Base-by-base conservation (phyloP, 2,888 invertebrate species). In the Aelia acuminata region DNA sequence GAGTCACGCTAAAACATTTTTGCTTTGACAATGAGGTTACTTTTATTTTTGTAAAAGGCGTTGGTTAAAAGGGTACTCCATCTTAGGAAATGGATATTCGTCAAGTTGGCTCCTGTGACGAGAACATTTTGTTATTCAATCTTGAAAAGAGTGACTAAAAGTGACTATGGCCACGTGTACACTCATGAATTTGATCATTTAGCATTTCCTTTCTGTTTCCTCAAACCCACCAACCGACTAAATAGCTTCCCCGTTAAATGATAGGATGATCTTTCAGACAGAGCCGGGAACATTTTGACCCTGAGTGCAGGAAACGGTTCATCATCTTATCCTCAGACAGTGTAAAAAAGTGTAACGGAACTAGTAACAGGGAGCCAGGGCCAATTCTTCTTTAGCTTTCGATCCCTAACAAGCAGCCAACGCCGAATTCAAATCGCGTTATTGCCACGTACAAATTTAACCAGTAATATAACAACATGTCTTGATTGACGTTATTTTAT, bases 261-360 rank as follows among this genome's bases (percentile, higher is more conserved):
- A 31, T 63, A 63, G 63, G 7, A 63, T 63, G 63, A 63, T 63
- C 31, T 31, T 31, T 63, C 43, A 80, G 80, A n/a, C 43, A 43
- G 80, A n/a, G 43, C 39, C 43, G 80, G 10, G 39, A 80, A 80
- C 80, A 80, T 43, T 80, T n/a, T 80, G 80, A 43, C 43, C 43
- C 80, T 39, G 39, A 80, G 39, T n/a, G 80, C 43, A 20, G 85
- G 85, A 85, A 85, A 85, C 49, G 0, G 53, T 35, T 53, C 50
- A 85, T 85, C 85, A 85, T 85, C 53, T 85, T 50, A 85, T 35
- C 85, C 85, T 85, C 53, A 85, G 85, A 49, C 53, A 39, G 85
- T 50, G 39, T 43, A 48, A 48, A 47, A 84, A 84, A 48, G 84
- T 53, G 85, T 53, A 53, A 39, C 50, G 53, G 85, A 49, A 85